Evolutionary conservation across 1,140 invertebrate species (phyloP).

Genomic region (Sarcophaga bullata): DNA sequence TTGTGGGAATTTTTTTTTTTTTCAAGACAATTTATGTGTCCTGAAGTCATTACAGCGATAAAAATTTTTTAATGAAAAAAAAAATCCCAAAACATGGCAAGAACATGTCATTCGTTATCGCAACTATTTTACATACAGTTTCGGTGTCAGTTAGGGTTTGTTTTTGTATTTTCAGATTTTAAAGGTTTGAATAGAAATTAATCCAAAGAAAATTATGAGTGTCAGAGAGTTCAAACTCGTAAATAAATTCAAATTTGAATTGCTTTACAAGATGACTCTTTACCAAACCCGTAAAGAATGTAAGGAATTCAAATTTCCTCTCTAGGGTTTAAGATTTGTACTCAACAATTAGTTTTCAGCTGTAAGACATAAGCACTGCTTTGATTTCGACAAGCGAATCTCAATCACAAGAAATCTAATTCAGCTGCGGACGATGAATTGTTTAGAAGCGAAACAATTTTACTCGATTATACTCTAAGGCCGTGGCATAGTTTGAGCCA

Average conservation of each 20-base stretch:
- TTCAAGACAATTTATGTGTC: constrained; percentile 10
- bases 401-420: no score
- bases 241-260: neutral
- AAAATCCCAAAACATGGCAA: neutral
- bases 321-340: no score
- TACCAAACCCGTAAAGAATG: no score
- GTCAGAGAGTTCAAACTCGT: neutral
- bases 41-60: neutral
- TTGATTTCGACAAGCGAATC: no score
- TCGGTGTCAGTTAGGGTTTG: neutral
- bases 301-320: no score
- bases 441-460: no score
- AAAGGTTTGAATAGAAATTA: neutral
- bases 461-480: no score
- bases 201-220: neutral
- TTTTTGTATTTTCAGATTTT: neutral
- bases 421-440: no score
- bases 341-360: no score
- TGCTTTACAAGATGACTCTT: neutral
- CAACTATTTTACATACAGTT: neutral
- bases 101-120: neutral
- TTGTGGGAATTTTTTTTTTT: neutral
- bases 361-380: no score
- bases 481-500: no score
- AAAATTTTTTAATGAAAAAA: neutral